Conservation (phyloP, 1,140 invertebrate species). For the Cherax quadricarinatus region DNA sequence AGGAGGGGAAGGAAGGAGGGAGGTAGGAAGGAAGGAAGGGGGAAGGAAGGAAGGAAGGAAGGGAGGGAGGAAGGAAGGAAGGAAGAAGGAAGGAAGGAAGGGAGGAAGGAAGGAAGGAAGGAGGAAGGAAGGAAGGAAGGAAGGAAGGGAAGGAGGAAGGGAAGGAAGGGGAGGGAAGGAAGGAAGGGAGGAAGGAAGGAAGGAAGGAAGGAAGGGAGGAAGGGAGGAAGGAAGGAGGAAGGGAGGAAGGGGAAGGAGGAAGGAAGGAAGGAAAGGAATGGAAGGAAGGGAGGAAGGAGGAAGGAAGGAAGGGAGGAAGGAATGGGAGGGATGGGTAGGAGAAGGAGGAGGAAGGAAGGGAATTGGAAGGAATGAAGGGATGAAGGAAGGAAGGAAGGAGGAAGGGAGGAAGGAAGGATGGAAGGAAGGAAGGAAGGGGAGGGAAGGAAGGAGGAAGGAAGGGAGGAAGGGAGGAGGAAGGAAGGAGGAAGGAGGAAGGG, state of each 20-base stretch:
- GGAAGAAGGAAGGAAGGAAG: background rate
- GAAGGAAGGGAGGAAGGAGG: background rate
- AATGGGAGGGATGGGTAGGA: background rate
- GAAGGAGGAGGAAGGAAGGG: too few relatives aligned
- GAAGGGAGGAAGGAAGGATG: too few relatives aligned
- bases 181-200: background rate
- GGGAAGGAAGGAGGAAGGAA: too few relatives aligned
- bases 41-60: too few relatives aligned
- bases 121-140: too few relatives aligned
- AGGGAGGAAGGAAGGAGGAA: slow-evolving; percentile 1
- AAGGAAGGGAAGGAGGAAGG: background rate
- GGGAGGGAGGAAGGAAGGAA: background rate
- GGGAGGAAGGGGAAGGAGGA: background rate
- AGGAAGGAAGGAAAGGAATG: background rate
- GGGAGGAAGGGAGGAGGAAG: background rate
- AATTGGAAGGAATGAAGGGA: too few relatives aligned
- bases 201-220: slow-evolving; percentile 1
- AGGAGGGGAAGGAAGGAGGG: too few relatives aligned
- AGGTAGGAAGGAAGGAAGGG: too few relatives aligned
- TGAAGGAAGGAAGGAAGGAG: too few relatives aligned
- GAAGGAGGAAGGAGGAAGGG: too few relatives aligned
- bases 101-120: background rate
- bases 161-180: background rate
- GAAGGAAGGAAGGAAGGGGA: background rate
- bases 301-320: background rate